phyloP scores from a whole-genome alignment of 2,113 vertebrate genomes.

The Strigops habroptila region DNA sequence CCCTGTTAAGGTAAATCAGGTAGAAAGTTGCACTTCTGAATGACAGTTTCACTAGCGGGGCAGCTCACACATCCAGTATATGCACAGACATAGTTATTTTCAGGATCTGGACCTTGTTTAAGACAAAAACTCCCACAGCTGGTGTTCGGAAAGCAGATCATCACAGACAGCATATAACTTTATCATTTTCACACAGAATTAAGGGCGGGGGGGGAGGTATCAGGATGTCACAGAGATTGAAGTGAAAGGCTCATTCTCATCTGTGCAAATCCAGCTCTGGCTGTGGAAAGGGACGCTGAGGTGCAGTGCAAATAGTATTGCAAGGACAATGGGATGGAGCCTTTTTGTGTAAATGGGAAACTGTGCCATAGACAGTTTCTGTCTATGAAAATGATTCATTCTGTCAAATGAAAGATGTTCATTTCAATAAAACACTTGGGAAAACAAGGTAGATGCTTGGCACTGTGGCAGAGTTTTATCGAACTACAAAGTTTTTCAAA shows the following conservation, averaged over 20 bases:
- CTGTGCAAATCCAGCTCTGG: not conserved
- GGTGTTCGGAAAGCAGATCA: not conserved
- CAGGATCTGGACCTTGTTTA: not conserved
- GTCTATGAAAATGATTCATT: no score
- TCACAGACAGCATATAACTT: not conserved
- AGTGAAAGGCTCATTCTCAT: not conserved
- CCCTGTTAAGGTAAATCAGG: not conserved
- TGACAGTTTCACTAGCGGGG: not conserved
- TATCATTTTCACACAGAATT: not conserved
- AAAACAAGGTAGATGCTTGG: not conserved
- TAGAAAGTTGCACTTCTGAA: not conserved
- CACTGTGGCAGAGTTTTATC: not conserved
- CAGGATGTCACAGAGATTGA: not conserved
- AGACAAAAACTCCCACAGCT: not conserved
- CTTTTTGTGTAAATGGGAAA: not conserved
- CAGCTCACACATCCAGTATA: not conserved
- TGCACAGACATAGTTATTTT: not conserved
- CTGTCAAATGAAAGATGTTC: no score
- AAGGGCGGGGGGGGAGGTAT: fast-evolving
- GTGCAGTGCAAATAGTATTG: not conserved
- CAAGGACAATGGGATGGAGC: not conserved
- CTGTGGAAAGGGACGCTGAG: not conserved
- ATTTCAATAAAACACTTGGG: not conserved
- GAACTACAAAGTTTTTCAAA: not conserved
- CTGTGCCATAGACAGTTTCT: fast-evolving